These are phyloP conservation scores for Scrobipalpa costella DNA, from an alignment of 2,888 invertebrate species.

Conservation along the genomic window DNA sequence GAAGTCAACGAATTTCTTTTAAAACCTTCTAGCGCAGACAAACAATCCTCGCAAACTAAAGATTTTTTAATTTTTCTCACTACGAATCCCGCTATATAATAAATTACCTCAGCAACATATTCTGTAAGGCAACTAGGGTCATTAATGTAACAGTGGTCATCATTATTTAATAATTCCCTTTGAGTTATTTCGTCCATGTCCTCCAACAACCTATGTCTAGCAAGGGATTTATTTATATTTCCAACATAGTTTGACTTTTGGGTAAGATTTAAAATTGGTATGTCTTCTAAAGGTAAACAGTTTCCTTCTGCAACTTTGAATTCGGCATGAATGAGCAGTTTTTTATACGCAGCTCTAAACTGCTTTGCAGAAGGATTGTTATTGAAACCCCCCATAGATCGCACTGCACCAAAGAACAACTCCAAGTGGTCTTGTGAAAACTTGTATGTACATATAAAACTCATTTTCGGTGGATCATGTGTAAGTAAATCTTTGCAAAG, in stretches of 20 bases:
- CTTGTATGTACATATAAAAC: too few species aligned
- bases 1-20: too few species aligned
- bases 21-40: too few species aligned
- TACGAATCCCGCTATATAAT: too few species aligned
- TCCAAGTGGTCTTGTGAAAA: slow-evolving; percentile 28
- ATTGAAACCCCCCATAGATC: slow-evolving; percentile 28
- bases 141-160: slow-evolving; percentile 1
- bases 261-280: slow-evolving; percentile 9
- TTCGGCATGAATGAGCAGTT: slow-evolving; percentile 25
- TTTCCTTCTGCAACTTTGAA: slow-evolving; percentile 20
- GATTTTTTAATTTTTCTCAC: too few species aligned
- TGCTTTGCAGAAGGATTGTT: slow-evolving; percentile 27
- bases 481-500: too few species aligned
- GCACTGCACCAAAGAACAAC: slow-evolving; percentile 27
- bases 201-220: slow-evolving; percentile 16
- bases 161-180: slow-evolving; percentile 15
- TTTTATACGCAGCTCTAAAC: too few species aligned
- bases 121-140: too few species aligned
- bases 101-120: too few species aligned
- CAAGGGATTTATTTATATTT: slow-evolving; percentile 24
- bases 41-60: too few species aligned
- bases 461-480: too few species aligned
- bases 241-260: slow-evolving; percentile 18
- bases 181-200: slow-evolving; percentile 26
- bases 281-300: slow-evolving; percentile 19